These are phyloP conservation scores for Cladopsammia gracilis DNA, from an alignment of 64 coral and sea anemone species.

Conservation along the genomic window DNA sequence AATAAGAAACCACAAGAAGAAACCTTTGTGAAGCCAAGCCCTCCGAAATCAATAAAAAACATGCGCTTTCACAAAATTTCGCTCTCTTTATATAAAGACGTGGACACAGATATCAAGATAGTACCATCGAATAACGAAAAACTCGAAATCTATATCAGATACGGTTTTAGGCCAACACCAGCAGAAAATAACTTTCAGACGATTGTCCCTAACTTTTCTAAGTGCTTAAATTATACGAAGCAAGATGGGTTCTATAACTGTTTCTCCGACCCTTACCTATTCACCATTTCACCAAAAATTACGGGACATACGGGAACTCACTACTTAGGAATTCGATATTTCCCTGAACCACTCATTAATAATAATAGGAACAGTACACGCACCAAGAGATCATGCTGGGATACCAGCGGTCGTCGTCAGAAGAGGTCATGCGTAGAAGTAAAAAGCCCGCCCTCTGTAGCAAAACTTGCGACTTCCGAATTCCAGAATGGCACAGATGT, in stretches of 20 bases:
- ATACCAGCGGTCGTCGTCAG: conserved; percentile 27
- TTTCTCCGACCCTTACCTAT: conserved; percentile 41
- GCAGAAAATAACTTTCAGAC: conserved; percentile 46
- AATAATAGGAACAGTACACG: conserved; percentile 7
- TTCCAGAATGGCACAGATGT: conserved; percentile 80
- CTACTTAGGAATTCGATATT: conserved; percentile 62
- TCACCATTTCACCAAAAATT: conserved; percentile 39
- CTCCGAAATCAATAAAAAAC: conserved; percentile 20
- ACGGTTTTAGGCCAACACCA: conserved; percentile 43
- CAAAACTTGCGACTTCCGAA: conserved; percentile 32
- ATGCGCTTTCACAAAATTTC: conserved; percentile 64
- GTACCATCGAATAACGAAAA: conserved; percentile 21
- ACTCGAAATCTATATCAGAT: conserved; percentile 55
- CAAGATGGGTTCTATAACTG: conserved; percentile 12
- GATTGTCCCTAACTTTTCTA: conserved; percentile 32
- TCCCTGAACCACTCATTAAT: background rate
- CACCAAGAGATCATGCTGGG: background rate
- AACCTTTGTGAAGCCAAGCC: conserved; percentile 18
- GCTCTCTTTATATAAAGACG: conserved; percentile 13
- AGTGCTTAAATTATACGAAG: conserved; percentile 21
- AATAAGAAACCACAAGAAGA: background rate
- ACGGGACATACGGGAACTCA: conserved; percentile 55
- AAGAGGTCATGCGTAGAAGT: conserved; percentile 85
- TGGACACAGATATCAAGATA: conserved; percentile 28
- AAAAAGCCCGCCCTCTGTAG: conserved; percentile 64